Conservation (phyloP, 1,140 invertebrate species). For the Hylaeus volcanicus region DNA sequence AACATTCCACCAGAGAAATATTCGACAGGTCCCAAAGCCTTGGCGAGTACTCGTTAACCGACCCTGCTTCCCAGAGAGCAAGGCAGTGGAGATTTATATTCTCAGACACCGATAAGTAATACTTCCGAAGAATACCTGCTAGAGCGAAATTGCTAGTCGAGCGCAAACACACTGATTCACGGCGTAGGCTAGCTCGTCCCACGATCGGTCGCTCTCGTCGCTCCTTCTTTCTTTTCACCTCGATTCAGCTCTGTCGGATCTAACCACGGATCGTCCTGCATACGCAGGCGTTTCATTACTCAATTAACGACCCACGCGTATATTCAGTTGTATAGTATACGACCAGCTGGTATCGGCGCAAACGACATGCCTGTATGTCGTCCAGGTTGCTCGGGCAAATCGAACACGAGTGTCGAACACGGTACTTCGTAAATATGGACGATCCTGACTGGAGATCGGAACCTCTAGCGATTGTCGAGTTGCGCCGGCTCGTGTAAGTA, state of each 20-base stretch:
- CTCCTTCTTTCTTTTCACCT: background rate
- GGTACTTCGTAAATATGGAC: slow-evolving; percentile 55
- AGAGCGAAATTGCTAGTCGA: no score
- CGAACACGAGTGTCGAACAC: slow-evolving; percentile 41
- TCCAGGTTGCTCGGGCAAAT: slow-evolving; percentile 48
- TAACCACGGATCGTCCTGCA: background rate
- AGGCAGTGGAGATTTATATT: no score
- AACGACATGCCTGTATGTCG: slow-evolving; percentile 29
- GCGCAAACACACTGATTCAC: no score
- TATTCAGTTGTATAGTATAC: slow-evolving; percentile 12
- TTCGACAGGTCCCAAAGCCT: no score
- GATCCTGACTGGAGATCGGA: slow-evolving; percentile 32
- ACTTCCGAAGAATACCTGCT: no score
- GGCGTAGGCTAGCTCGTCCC: background rate
- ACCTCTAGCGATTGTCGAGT: slow-evolving; percentile 46
- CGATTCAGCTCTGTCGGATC: background rate
- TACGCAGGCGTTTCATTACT: slow-evolving; percentile 58
- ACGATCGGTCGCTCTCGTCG: background rate
- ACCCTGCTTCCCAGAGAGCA: no score
- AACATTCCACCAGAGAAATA: no score
- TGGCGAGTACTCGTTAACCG: no score
- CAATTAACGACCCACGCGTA: slow-evolving; percentile 57
- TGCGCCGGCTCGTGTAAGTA: slow-evolving; percentile 11
- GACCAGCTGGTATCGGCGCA: background rate
- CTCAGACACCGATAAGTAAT: no score